Conservation (phyloP, 2,888 invertebrate species). For the Agrotis segetum region DNA sequence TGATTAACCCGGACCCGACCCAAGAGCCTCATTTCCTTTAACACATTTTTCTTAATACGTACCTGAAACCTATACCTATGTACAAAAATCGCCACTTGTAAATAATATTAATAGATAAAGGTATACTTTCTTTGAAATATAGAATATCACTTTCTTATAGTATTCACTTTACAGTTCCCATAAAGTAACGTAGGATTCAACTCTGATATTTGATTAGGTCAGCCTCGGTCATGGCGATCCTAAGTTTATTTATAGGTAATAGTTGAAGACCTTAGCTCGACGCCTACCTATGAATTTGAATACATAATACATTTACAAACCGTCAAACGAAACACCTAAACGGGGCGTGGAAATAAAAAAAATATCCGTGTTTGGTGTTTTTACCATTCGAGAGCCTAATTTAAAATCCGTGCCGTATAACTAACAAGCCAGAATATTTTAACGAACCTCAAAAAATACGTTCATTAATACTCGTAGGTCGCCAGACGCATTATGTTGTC, state of each 20-base stretch:
- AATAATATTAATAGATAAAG: not conserved
- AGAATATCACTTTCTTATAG: too few species aligned
- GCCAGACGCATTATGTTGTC: slow-evolving; percentile 51
- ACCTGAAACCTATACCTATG: slow-evolving; percentile 18
- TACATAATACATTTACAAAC: slow-evolving; percentile 42
- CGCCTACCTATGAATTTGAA: slow-evolving; percentile 55
- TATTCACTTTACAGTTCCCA: too few species aligned
- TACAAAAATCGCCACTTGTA: not conserved
- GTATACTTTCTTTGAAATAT: not conserved
- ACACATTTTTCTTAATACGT: slow-evolving; percentile 54
- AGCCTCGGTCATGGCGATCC: slow-evolving; percentile 41
- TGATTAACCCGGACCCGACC: slow-evolving; percentile 75
- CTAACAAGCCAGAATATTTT: slow-evolving; percentile 60
- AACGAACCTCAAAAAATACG: slow-evolving; percentile 51
- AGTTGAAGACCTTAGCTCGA: slow-evolving; percentile 57
- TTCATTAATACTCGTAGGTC: slow-evolving; percentile 53
- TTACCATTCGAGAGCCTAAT: slow-evolving; percentile 43
- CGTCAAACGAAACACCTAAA: slow-evolving; percentile 45
- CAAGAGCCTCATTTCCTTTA: slow-evolving; percentile 54
- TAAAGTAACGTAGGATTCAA: slow-evolving; percentile 12
- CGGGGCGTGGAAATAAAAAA: slow-evolving; percentile 49
- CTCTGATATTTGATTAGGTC: slow-evolving; percentile 50
- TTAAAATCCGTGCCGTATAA: slow-evolving; percentile 49
- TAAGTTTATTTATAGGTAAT: slow-evolving; percentile 32
- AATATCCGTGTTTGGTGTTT: slow-evolving; percentile 33